Evolutionary conservation across 2,888 invertebrate species (phyloP).

Genomic region (Caradrina clavipalpis): DNA sequence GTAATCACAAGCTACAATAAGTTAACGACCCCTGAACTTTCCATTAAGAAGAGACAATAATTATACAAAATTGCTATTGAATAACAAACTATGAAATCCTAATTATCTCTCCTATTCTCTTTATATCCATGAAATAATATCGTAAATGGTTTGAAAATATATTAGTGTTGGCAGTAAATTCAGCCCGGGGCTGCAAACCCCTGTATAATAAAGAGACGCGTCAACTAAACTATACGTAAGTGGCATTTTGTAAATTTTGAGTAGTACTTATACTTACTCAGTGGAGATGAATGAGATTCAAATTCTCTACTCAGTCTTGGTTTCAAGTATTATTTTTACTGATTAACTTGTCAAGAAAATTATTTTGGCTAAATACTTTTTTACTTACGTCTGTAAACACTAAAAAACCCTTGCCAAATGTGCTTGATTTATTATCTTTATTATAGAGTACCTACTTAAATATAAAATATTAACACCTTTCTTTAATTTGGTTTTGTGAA

Average conservation of each 20-base stretch:
- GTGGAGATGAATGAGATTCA: background rate
- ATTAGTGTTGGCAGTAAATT: conserved; percentile 58
- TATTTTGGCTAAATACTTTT: too few relatives aligned
- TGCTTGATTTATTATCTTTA: too few relatives aligned
- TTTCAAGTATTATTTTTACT: too few relatives aligned
- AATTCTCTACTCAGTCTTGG: too few relatives aligned
- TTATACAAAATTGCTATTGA: background rate
- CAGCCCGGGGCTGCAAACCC: conserved; percentile 28
- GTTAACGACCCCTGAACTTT: background rate
- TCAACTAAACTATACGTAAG: conserved; percentile 12
- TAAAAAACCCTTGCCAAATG: too few relatives aligned
- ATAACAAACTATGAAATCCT: conserved; percentile 36
- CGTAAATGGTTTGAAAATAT: conserved; percentile 45
- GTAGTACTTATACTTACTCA: background rate
- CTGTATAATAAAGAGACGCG: conserved; percentile 27
- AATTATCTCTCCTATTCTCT: conserved; percentile 36
- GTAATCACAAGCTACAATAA: background rate
- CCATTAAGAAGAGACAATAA: background rate
- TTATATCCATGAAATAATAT: conserved; percentile 35
- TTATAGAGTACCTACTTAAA: too few relatives aligned
- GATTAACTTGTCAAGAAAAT: too few relatives aligned
- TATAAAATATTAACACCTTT: too few relatives aligned
- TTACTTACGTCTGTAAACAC: too few relatives aligned
- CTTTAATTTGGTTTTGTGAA: too few relatives aligned
- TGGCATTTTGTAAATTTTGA: background rate